phyloP scores from a whole-genome alignment of 2,888 invertebrate genomes.

The Drosophila testacea region DNA sequence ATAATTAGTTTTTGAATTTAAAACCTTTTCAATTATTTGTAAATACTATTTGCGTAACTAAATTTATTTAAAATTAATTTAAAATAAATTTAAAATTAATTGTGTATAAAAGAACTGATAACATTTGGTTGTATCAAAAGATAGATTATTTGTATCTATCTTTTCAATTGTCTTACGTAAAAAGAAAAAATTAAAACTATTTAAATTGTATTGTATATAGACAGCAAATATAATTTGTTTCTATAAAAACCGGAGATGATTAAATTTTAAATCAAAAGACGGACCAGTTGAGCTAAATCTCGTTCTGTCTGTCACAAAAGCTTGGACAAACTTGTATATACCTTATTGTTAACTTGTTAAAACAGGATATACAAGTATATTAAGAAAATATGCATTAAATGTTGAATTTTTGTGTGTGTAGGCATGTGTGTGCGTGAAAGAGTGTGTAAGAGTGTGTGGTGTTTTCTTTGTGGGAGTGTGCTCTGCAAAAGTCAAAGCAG shows the following conservation, averaged over 20 bases:
- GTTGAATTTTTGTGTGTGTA: constrained; percentile 38
- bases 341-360: constrained; percentile 2
- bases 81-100: too few species aligned
- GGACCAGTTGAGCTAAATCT: neutral
- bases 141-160: too few species aligned
- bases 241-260: too few species aligned
- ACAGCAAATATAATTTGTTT: too few species aligned
- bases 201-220: too few species aligned
- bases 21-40: neutral
- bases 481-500: constrained; percentile 68
- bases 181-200: too few species aligned
- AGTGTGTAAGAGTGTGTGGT: constrained; percentile 5
- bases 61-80: too few species aligned
- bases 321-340: constrained; percentile 1
- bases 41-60: too few species aligned
- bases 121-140: too few species aligned
- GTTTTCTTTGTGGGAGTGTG: constrained; percentile 13
- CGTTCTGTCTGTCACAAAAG: neutral
- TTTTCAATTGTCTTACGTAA: too few species aligned
- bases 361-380: constrained; percentile 25
- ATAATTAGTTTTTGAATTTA: neutral
- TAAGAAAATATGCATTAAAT: constrained; percentile 61
- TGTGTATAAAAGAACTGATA: too few species aligned
- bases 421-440: constrained; percentile 5
- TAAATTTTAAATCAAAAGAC: neutral